These are phyloP conservation scores for Drosophila yakuba DNA, from an alignment of 1,140 invertebrate species.

Conservation along the genomic window DNA sequence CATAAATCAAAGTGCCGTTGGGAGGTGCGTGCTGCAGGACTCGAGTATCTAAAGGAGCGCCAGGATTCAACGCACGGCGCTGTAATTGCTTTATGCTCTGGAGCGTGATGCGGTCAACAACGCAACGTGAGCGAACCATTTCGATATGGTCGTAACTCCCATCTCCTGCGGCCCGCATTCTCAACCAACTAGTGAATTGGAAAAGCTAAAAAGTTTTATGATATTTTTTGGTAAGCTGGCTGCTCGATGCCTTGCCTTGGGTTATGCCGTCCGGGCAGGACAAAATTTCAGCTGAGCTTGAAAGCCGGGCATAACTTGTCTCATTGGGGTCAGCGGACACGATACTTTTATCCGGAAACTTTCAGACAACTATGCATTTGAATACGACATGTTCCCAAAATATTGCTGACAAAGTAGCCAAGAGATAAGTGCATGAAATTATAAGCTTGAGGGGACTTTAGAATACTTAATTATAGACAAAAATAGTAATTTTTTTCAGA, in stretches of 20 bases:
- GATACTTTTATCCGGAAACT: slow-evolving; percentile 36
- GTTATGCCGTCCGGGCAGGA: slow-evolving; percentile 10
- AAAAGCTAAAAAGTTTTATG: slow-evolving; percentile 77
- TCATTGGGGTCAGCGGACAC: slow-evolving; percentile 29
- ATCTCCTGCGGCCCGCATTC: background rate
- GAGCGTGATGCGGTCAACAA: slow-evolving; percentile 78
- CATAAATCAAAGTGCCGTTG: slow-evolving; percentile 69
- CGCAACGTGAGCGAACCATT: slow-evolving; percentile 72
- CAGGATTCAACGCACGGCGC: slow-evolving; percentile 69
- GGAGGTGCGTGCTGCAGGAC: slow-evolving; percentile 13
- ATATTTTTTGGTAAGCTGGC: slow-evolving; percentile 61
- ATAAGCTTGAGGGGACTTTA: background rate
- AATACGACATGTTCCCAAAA: slow-evolving; percentile 18
- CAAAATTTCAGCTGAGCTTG: slow-evolving; percentile 4
- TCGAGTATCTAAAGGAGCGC: slow-evolving; percentile 16
- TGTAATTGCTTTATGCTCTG: slow-evolving; percentile 79
- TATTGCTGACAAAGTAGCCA: slow-evolving; percentile 47
- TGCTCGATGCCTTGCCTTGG: slow-evolving; percentile 55
- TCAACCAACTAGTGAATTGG: slow-evolving; percentile 24
- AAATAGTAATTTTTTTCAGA: background rate
- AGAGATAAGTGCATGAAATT: slow-evolving; percentile 8
- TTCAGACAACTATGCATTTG: slow-evolving; percentile 35
- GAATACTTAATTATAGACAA: slow-evolving; percentile 7
- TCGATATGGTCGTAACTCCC: slow-evolving; percentile 54
- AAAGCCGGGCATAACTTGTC: slow-evolving; percentile 32